A percentile compares a stretch with the other conserved stretches of the same genome.
These are phyloP conservation scores for Tigriopus japonicus DNA, from an alignment of 1,140 invertebrate genomes.

Conservation along the genomic window DNA sequence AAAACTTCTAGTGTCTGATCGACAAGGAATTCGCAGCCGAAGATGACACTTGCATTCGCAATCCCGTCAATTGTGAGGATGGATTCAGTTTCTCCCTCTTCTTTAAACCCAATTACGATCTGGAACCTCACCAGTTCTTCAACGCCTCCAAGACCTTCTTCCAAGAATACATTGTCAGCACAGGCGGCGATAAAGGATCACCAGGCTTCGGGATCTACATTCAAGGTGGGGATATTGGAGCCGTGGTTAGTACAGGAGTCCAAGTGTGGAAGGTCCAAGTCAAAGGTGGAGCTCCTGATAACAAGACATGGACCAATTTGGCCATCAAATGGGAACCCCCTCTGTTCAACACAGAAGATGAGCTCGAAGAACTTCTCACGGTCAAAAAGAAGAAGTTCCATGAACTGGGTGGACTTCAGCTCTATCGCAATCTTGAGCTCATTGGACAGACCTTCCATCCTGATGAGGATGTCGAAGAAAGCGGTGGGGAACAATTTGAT, in stretches of 20 bases:
- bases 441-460: neutral
- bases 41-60: neutral
- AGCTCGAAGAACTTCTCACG: neutral
- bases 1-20: neutral
- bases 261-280: slow-evolving; percentile 19
- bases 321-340: slow-evolving; percentile 7
- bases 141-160: neutral
- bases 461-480: neutral
- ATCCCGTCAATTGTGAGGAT: neutral
- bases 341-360: neutral
- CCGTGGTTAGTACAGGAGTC: slow-evolving; percentile 21
- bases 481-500: too few relatives aligned
- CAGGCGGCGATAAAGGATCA: slow-evolving; percentile 19
- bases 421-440: neutral
- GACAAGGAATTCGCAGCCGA: neutral
- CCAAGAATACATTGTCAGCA: slow-evolving; percentile 4
- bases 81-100: neutral
- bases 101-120: neutral
- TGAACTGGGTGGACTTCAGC: slow-evolving; percentile 3
- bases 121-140: neutral
- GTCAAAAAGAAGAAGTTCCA: neutral
- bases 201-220: slow-evolving; percentile 21
- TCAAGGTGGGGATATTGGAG: slow-evolving; percentile 17
- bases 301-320: slow-evolving; percentile 22
- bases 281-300: slow-evolving; percentile 16